These are phyloP conservation scores for Poeciliopsis infans DNA, from an alignment of 2,797 vertebrate species.

Conservation along the genomic window DNA sequence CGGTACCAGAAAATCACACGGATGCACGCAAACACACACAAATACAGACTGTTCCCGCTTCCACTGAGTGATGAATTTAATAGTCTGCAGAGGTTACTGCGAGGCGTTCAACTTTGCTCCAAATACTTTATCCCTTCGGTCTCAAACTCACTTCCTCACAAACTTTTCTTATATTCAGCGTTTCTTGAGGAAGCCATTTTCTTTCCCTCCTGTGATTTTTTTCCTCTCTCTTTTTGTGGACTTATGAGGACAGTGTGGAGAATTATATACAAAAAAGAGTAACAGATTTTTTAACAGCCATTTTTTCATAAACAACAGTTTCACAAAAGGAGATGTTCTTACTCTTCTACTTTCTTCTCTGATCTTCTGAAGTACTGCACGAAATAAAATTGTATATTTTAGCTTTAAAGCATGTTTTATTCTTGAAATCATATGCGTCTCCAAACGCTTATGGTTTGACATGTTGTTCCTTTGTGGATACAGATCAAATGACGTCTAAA, in stretches of 20 bases:
- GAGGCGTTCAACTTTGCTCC: conserved; percentile 80
- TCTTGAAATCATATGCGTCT: neutral
- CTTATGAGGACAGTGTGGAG: neutral
- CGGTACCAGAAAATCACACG: neutral
- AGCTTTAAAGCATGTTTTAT: neutral
- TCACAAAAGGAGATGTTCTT: neutral
- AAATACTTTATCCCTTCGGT: conserved; percentile 42
- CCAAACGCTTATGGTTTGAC: conserved; percentile 5
- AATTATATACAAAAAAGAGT: neutral
- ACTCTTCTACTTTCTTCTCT: neutral
- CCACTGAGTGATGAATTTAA: conserved; percentile 6
- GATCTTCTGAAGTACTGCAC: neutral
- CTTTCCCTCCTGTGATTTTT: neutral
- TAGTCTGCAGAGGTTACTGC: conserved; percentile 77
- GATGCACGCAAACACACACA: conserved; percentile 7
- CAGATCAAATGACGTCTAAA: conserved; percentile 20
- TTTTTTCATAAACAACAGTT: neutral
- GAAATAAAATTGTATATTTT: neutral
- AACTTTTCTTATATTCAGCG: neutral
- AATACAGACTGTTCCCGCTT: conserved; percentile 14
- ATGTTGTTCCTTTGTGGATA: conserved; percentile 6
- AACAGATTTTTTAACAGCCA: neutral
- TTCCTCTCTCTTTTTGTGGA: neutral
- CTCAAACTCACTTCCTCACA: neutral
- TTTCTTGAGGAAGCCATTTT: conserved; percentile 3